Evolutionary conservation across 2,797 vertebrate species (phyloP).

Genomic region (Myioborus miniatus): DNA sequence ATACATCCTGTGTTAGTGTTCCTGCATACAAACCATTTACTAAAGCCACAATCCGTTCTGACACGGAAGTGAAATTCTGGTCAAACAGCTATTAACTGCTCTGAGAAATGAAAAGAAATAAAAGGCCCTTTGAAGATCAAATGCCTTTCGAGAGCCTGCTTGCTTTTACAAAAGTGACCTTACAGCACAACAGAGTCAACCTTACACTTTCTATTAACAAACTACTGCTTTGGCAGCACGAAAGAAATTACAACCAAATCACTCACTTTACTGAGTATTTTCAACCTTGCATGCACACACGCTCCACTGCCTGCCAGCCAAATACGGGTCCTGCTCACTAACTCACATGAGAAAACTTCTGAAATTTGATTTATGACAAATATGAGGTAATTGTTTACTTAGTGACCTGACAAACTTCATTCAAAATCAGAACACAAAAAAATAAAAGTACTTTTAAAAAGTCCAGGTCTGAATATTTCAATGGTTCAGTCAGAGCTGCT

Average conservation of each 20-base stretch:
- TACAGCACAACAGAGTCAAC: background rate
- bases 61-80: slow-evolving; percentile 56
- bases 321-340: background rate
- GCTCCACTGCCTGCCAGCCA: background rate
- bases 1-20: slow-evolving; percentile 56
- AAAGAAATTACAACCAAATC: slow-evolving; percentile 12
- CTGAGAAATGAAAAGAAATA: slow-evolving; percentile 47
- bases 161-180: background rate
- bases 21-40: slow-evolving; percentile 44
- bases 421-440: background rate
- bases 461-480: background rate
- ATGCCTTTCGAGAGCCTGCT: background rate
- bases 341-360: background rate
- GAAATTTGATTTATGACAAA: background rate
- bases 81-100: slow-evolving; percentile 25
- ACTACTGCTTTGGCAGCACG: background rate
- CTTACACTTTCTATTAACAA: background rate
- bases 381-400: background rate
- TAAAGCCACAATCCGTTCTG: slow-evolving; percentile 61
- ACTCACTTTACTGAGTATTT: background rate
- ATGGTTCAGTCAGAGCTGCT: background rate
- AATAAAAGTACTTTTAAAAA: background rate
- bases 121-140: slow-evolving; percentile 20
- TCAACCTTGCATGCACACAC: background rate
- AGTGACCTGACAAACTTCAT: background rate